Base-by-base conservation (phyloP, 2,113 vertebrate genomes). In the Proteles cristata region DNA sequence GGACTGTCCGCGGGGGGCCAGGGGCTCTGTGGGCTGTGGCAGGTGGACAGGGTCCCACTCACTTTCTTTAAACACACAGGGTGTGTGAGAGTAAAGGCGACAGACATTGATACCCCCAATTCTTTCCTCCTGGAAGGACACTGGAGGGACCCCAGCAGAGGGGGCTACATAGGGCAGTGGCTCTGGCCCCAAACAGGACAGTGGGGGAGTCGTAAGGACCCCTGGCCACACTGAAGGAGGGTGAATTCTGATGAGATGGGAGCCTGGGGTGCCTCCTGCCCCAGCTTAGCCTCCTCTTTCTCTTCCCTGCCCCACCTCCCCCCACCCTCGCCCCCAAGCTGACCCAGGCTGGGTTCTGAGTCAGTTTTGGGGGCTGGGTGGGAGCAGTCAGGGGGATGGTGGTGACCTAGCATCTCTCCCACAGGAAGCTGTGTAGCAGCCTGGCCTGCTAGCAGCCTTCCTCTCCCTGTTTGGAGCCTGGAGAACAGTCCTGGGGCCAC, bases 11-110 rank as follows among this genome's bases (percentile, higher is more conserved):
- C 45, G 2, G 65, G 69, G 26, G 50, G 61, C 43, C 45, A 14
- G 83, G 73, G 66, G n/a, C 68, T 16, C 76, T 25, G 77, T 5
- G 94, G 39, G 73, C 28, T 58, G 66, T 4, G 84, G 71, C 88
- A 63, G 86, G 88, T 81, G 71, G 53, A n/a, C 77, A 48, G 31
- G 48, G 55, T 86, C 77, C 77, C 71, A 76, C 82, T 96, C 74
- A 33, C 82, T 96, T 79, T 73, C 48, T 90, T n/a, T 39, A n/a
- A 61, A 35, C 82, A 68, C 31, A 15, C 0, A 65, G 68, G 39
- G 31, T 66, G 73, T 19, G 35, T 2, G 39, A 26, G 81, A 28
- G 17, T 65, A 53, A 25, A 84, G 28, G 69, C 61, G 14, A 50
- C 33, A 16, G 43, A 33, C 17, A 11, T 21, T 9, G 68, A 39